Conservation (phyloP, 2,113 vertebrate genomes). For the Hypanus sabinus region DNA sequence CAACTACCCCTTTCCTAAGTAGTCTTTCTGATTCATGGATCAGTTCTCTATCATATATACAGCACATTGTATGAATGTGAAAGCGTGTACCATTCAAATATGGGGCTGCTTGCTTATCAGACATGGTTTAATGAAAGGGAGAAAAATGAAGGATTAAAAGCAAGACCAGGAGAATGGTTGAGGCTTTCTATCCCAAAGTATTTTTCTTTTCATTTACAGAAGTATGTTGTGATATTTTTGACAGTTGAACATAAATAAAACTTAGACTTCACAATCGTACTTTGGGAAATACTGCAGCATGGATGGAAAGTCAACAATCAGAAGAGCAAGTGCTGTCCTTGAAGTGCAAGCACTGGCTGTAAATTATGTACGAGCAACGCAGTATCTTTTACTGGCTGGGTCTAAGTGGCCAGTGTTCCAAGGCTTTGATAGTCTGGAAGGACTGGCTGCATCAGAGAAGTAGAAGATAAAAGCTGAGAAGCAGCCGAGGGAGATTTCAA, state of each 20-base stretch:
- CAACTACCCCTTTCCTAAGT: background rate
- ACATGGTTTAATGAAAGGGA: background rate
- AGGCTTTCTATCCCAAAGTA: background rate
- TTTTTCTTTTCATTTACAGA: background rate
- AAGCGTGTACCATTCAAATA: background rate
- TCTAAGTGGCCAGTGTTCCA: background rate
- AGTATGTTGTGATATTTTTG: background rate
- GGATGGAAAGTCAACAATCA: background rate
- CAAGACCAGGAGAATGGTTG: background rate
- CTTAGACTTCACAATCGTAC: background rate
- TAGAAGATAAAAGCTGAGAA: background rate
- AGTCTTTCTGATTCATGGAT: background rate
- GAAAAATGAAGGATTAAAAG: background rate
- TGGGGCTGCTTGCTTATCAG: background rate
- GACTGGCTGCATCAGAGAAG: background rate
- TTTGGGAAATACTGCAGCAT: background rate
- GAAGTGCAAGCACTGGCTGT: background rate
- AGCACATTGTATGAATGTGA: background rate
- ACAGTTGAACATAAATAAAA: background rate
- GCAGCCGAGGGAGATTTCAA: background rate
- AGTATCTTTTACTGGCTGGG: background rate
- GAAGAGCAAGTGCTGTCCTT: background rate
- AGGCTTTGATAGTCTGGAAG: background rate
- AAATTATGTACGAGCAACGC: background rate
- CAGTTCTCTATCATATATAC: background rate